Evolutionary conservation across 2,797 vertebrate species (phyloP), one percentile per base, ranked within the genome.

Genomic region (Scolopax bukidnonensis): DNA sequence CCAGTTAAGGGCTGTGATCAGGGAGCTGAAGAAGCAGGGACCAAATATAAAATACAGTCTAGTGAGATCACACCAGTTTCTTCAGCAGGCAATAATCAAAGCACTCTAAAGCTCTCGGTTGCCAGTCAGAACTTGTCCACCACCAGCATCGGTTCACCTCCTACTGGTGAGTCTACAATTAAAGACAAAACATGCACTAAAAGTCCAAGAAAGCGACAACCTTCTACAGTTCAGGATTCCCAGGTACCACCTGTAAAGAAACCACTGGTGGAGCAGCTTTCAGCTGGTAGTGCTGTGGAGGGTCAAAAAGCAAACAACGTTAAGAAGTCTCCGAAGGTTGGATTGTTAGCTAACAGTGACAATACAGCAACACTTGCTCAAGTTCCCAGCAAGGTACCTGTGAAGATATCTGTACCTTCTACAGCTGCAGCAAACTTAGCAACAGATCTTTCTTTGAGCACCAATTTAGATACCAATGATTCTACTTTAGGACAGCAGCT

Each of bases 181-280:
- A 99, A 98, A 97, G 98, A 99, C 94, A 98, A 98, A 95, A 87
- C 98, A 60, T 98, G 98, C 93, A 98, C 98, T 81, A 99, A 98
- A 97, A 99, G 98, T 97, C 98, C 98, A 81, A 98, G 99, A 93
- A 99, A 99, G 97, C 98, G 99, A 94, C 98, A 98, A 2, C 97
- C 98, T 71, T 97, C 98, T 79, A 94, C 98, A 28, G 97, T 98
- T 93, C 98, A 98, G 87, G 99, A 99, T 89, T 98, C 98, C 54
- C 99, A 99, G 93, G 95, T 98, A 86, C 98, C 99, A 54, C 99
- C 99, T 79, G 91, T 99, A 90, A 99, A 99, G 98, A 99, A 99
- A 90, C 98, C 98, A 70, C 98, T 99, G 57, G 97, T 99, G 96
- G 98, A 98, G 74, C 98, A 98, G 93, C 98, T 98, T 89, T 92